A percentile compares a stretch with the other conserved stretches of the same genome.
These are phyloP conservation scores for Nannoperca australis DNA, from an alignment of 2,797 vertebrate genomes.

Conservation along the genomic window DNA sequence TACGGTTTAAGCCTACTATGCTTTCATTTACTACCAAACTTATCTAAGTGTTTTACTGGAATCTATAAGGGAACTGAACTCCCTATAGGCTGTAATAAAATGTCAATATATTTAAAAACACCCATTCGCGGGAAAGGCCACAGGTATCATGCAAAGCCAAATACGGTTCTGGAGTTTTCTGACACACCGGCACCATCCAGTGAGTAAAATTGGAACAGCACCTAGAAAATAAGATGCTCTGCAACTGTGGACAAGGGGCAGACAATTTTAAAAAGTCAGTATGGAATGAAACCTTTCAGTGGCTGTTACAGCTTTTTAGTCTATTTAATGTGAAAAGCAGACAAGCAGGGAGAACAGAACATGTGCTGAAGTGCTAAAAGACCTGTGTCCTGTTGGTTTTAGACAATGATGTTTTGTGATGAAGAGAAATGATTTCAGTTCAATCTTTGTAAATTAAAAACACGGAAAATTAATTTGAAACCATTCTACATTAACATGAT, in stretches of 20 bases:
- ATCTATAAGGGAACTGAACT: conserved; percentile 23
- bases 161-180: conserved; percentile 36
- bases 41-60: conserved; percentile 14
- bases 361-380: conserved; percentile 43
- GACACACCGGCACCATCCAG: conserved; percentile 66
- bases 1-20: conserved; percentile 13
- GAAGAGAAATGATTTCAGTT: conserved; percentile 52
- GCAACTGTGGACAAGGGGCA: conserved; percentile 28
- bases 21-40: conserved; percentile 18
- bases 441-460: conserved; percentile 64
- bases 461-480: conserved; percentile 51
- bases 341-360: conserved; percentile 41
- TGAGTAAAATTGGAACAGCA: conserved; percentile 60
- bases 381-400: conserved; percentile 51
- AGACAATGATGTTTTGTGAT: conserved; percentile 49
- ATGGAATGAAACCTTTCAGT: conserved; percentile 53
- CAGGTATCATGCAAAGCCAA: conserved; percentile 53
- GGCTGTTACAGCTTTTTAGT: conserved; percentile 25
- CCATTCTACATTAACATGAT: conserved; percentile 58
- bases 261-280: conserved; percentile 26
- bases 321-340: conserved; percentile 14
- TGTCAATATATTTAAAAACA: conserved; percentile 64
- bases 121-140: conserved; percentile 51
- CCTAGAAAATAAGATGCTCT: conserved; percentile 44
- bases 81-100: conserved; percentile 38